These are phyloP conservation scores for Aradus depressus DNA, from an alignment of 2,888 invertebrate genomes.

Conservation along the genomic window DNA sequence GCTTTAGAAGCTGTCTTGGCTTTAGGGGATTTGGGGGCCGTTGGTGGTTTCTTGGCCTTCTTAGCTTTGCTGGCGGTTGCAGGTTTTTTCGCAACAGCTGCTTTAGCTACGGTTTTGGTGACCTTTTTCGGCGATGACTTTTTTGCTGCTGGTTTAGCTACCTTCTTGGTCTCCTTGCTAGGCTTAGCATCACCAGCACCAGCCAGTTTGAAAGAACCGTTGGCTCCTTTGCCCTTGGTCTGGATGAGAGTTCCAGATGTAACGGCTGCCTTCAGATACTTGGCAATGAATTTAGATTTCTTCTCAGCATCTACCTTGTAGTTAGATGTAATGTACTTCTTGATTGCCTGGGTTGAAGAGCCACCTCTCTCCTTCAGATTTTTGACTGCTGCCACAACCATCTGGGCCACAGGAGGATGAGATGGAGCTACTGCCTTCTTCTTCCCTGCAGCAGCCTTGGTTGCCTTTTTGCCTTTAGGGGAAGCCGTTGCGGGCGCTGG, in stretches of 20 bases:
- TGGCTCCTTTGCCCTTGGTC: slow-evolving; percentile 25
- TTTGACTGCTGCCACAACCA: slow-evolving; percentile 48
- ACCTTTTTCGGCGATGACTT: slow-evolving; percentile 4
- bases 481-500: neutral
- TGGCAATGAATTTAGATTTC: slow-evolving; percentile 47
- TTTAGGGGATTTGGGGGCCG: too few relatives aligned
- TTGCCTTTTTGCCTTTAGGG: neutral
- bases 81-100: neutral
- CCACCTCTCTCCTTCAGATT: slow-evolving; percentile 47
- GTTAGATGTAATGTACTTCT: slow-evolving; percentile 49
- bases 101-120: slow-evolving; percentile 6
- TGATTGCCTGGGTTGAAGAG: slow-evolving; percentile 47
- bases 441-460: too few relatives aligned
- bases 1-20: too few relatives aligned
- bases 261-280: slow-evolving; percentile 47
- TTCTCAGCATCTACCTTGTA: slow-evolving; percentile 50
- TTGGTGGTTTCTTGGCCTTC: too few relatives aligned
- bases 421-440: slow-evolving; percentile 27
- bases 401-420: slow-evolving; percentile 43
- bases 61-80: neutral
- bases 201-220: slow-evolving; percentile 24
- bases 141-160: neutral
- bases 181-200: neutral
- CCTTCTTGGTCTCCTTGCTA: slow-evolving; percentile 3
- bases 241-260: slow-evolving; percentile 30